These are phyloP conservation scores for Poeciliopsis gracilis DNA, from an alignment of 2,797 vertebrate species.

Conservation along the genomic window DNA sequence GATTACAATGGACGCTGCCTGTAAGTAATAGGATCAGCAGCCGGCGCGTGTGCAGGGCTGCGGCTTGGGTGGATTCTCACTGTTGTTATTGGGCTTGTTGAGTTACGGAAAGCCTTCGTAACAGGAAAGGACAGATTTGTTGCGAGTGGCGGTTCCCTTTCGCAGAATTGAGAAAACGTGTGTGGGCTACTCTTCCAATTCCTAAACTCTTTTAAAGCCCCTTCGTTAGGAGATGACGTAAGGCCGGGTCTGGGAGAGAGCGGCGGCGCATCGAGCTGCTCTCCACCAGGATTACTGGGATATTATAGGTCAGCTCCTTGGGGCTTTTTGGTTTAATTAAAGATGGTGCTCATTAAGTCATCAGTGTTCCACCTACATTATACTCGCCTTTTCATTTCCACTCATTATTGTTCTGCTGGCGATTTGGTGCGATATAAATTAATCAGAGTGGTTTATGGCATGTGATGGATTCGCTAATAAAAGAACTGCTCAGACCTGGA, in stretches of 20 bases:
- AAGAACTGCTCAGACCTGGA: constrained; percentile 22
- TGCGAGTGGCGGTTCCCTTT: neutral
- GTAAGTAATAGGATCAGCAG: neutral
- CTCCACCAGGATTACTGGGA: constrained; percentile 58
- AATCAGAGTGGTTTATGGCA: constrained; percentile 65
- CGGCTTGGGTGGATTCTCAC: neutral
- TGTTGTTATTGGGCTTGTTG: neutral
- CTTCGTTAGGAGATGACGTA: constrained; percentile 9
- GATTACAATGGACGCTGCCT: neutral
- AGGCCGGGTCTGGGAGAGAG: constrained; percentile 6
- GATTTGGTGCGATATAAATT: constrained; percentile 66
- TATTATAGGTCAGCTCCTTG: constrained; percentile 65
- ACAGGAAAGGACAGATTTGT: constrained; percentile 25
- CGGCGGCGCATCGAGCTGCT: constrained; percentile 32
- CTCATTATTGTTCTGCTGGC: constrained; percentile 65
- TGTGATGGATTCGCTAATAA: constrained; percentile 62
- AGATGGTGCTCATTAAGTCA: constrained; percentile 74
- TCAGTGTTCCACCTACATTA: constrained; percentile 61
- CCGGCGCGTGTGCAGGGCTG: neutral
- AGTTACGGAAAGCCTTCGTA: neutral
- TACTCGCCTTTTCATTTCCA: constrained; percentile 65
- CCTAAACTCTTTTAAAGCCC: constrained; percentile 15
- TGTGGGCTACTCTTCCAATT: neutral
- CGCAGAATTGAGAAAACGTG: constrained; percentile 10
- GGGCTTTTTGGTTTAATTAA: constrained; percentile 78